Base-by-base conservation (phyloP, 2,797 vertebrate genomes). In the Neosilurus hyrtlii region DNA sequence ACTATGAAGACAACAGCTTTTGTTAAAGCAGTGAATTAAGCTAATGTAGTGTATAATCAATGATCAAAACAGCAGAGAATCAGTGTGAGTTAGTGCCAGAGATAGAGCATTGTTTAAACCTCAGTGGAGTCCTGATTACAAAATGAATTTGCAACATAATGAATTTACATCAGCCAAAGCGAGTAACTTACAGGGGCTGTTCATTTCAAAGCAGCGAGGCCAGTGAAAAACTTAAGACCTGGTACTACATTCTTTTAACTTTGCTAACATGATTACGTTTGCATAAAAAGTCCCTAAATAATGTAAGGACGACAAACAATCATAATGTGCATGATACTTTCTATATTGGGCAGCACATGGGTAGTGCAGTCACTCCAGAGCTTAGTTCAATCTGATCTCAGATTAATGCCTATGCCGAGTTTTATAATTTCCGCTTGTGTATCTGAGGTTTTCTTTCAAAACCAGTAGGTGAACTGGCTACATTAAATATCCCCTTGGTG, bases 1-100 rank as follows among this genome's bases (percentile, higher is more conserved):
- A 71, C 57, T 65, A 68, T 56, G 49, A 51, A 73, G 71, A 78
- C 81, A 83, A 43, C 20, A 43, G 80, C 62, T 43, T 83, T 76
- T 82, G 77, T 77, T 82, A 79, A 87, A 85, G 80, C 75, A 87
- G 51, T 83, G 83, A 88, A 89, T 88, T 82, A 86, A 87, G 81
- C 73, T 87, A 87, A 90, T 89, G 86, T 84, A 81, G 75, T 65
- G 85, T 65, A 86, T 87, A 86, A 88, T 87, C 85, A 84, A 83
- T 86, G 85, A 88, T 86, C 85, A 88, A 84, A 86, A 87, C 57
- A 84, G 67, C 82, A 71, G 56, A 82, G 61, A 57, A 71, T 77
- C 80, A 83, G 66, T 56, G 73, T 15, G 77, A 82, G 74, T 14
- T 83, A 72, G 73, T 74, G 86, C 77, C 79, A 86, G 85, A 80